phyloP scores from a whole-genome alignment of 2,113 vertebrate genomes.

The Cyprinus carpio region DNA sequence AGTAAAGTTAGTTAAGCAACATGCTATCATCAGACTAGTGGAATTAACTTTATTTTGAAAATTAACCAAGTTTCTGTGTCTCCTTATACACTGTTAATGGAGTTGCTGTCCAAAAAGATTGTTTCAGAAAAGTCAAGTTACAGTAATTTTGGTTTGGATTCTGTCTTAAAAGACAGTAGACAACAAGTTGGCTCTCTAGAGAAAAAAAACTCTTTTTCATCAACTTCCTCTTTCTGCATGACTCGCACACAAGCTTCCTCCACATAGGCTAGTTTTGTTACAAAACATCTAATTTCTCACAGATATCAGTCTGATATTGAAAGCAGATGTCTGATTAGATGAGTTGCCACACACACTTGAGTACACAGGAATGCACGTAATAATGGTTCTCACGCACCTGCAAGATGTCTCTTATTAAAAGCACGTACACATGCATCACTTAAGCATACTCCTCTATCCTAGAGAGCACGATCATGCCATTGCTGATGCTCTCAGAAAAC shows the following conservation, averaged over 20 bases:
- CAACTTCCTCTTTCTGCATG: conserved; percentile 58
- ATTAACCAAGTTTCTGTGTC: neutral
- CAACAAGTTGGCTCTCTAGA: neutral
- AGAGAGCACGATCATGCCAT: neutral
- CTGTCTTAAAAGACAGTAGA: neutral
- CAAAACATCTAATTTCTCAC: conserved; percentile 42
- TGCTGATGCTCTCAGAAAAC: conserved; percentile 28
- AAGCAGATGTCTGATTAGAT: conserved; percentile 47
- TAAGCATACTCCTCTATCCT: conserved; percentile 17
- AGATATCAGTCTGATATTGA: conserved; percentile 47
- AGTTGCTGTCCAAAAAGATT: neutral
- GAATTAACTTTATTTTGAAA: neutral
- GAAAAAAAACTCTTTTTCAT: neutral
- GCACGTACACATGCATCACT: conserved; percentile 17
- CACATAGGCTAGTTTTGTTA: conserved; percentile 20
- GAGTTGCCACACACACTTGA: conserved; percentile 25
- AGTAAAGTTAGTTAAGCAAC: neutral
- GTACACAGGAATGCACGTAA: conserved; percentile 9
- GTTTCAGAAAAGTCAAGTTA: neutral
- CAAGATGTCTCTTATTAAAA: conserved; percentile 29
- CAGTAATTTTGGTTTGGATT: neutral
- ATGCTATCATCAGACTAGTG: neutral
- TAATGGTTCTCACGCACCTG: conserved; percentile 33
- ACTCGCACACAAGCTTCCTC: conserved; percentile 51
- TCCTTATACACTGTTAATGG: neutral